Conservation (phyloP, 1,140 invertebrate species). For the Diploscapter pachys region DNA sequence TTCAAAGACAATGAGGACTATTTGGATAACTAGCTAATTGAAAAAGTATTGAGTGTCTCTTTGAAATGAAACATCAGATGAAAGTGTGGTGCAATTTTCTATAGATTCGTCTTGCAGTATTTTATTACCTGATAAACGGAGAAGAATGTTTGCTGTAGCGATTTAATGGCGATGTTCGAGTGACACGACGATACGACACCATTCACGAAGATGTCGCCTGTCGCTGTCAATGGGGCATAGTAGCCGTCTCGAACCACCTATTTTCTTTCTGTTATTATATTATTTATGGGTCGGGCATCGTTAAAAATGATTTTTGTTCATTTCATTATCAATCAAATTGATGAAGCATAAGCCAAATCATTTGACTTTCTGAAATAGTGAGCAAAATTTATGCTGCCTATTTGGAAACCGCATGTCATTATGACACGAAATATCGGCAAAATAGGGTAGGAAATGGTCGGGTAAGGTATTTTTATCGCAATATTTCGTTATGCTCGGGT, state of each 20-base stretch:
- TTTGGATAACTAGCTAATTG: too few relatives aligned
- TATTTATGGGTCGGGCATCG: background rate
- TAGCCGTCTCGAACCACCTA: constrained; percentile 22
- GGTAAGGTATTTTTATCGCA: too few relatives aligned
- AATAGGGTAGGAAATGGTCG: too few relatives aligned
- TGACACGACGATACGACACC: constrained; percentile 37
- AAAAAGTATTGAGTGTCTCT: too few relatives aligned
- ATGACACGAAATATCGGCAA: background rate
- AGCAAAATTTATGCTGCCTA: background rate
- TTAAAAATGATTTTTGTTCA: background rate
- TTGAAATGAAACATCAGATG: too few relatives aligned
- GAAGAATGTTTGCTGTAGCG: constrained; percentile 38
- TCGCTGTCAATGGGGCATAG: constrained; percentile 37
- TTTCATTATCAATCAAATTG: background rate
- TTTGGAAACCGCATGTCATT: background rate
- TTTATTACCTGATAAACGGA: constrained; percentile 22
- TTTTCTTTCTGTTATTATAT: background rate
- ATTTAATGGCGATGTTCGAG: constrained; percentile 34
- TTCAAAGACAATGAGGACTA: too few relatives aligned
- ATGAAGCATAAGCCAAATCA: background rate
- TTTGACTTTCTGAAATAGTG: background rate
- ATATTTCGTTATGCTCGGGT: background rate
- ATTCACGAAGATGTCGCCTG: constrained; percentile 40
- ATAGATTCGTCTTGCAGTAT: too few relatives aligned
- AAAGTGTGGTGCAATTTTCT: too few relatives aligned